A percentile compares a stretch with the other conserved stretches of the same genome.
phyloP scores from a whole-genome alignment of 2,113 vertebrate genomes.

The Rhea americana region DNA sequence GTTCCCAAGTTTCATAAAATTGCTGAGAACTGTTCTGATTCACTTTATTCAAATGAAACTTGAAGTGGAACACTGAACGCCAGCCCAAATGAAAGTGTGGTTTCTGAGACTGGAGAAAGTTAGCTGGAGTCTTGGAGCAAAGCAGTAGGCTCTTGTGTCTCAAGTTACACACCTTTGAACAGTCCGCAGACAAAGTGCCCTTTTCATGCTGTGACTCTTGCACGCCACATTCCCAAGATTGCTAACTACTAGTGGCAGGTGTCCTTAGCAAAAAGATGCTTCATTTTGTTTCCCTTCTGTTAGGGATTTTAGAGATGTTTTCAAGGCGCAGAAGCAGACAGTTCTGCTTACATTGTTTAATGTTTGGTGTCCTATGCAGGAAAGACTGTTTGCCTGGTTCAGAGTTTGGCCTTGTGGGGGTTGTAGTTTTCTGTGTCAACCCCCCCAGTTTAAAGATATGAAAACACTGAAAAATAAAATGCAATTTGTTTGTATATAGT shows the following conservation, averaged over 20 bases:
- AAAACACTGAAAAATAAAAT: not conserved
- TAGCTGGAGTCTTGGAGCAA: not conserved
- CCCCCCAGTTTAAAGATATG: not conserved
- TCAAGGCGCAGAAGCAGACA: not conserved
- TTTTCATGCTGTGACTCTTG: not conserved
- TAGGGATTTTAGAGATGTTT: not conserved
- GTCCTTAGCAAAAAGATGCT: not conserved
- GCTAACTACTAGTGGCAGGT: not conserved
- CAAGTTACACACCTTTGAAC: not conserved
- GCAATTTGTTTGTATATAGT: not conserved
- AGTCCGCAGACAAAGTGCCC: not conserved
- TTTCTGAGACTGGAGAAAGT: not conserved
- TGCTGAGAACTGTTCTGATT: not conserved
- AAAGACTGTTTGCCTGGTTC: not conserved
- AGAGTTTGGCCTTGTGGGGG: not conserved
- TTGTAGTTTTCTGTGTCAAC: not conserved
- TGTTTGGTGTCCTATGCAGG: not conserved
- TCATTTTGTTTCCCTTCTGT: not conserved
- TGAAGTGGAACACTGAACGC: not conserved
- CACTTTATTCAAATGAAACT: not conserved
- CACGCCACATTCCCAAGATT: not conserved
- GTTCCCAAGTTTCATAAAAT: not conserved
- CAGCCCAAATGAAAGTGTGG: not conserved
- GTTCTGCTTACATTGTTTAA: not conserved
- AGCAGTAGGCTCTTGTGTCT: not conserved